Conservation (phyloP, 2,113 vertebrate genomes). For the Apodemus sylvaticus region DNA sequence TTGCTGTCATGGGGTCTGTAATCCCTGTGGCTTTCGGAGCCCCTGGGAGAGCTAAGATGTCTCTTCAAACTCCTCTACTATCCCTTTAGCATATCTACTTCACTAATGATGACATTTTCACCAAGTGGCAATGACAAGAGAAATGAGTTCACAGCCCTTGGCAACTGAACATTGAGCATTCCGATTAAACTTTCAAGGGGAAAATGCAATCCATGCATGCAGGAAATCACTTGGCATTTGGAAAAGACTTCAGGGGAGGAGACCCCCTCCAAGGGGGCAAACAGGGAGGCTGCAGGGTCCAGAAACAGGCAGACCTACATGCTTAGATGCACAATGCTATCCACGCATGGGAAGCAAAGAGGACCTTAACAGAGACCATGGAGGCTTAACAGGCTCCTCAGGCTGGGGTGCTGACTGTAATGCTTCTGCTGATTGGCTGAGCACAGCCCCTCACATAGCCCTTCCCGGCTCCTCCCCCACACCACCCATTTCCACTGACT, state of each 20-base stretch:
- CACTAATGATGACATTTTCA: slow-evolving; percentile 88
- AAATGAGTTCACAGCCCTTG: slow-evolving; percentile 85
- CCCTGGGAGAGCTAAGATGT: slow-evolving; percentile 20
- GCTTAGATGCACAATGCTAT: slow-evolving; percentile 32
- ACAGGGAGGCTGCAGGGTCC: neutral
- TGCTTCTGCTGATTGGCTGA: slow-evolving; percentile 91
- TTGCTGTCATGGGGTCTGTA: neutral
- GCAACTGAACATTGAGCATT: slow-evolving; percentile 83
- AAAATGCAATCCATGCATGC: slow-evolving; percentile 63
- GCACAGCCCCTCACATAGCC: slow-evolving; percentile 81
- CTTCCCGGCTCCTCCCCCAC: slow-evolving; percentile 39
- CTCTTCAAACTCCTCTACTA: slow-evolving; percentile 5
- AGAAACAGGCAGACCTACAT: slow-evolving; percentile 50
- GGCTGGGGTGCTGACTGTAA: slow-evolving; percentile 85
- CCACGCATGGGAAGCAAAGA: slow-evolving; percentile 72
- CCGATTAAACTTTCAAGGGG: slow-evolving; percentile 76
- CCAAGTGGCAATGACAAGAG: slow-evolving; percentile 81
- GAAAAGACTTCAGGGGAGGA: slow-evolving; percentile 45
- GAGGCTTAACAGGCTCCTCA: slow-evolving; percentile 90
- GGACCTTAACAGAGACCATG: slow-evolving; percentile 86
- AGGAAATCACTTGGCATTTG: slow-evolving; percentile 76
- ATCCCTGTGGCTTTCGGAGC: slow-evolving; percentile 63
- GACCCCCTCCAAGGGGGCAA: neutral
- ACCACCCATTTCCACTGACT: slow-evolving; percentile 40
- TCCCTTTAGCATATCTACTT: slow-evolving; percentile 78